Evolutionary conservation across 2,113 vertebrate genomes (phyloP).

Genomic region (Nycticebus coucang): DNA sequence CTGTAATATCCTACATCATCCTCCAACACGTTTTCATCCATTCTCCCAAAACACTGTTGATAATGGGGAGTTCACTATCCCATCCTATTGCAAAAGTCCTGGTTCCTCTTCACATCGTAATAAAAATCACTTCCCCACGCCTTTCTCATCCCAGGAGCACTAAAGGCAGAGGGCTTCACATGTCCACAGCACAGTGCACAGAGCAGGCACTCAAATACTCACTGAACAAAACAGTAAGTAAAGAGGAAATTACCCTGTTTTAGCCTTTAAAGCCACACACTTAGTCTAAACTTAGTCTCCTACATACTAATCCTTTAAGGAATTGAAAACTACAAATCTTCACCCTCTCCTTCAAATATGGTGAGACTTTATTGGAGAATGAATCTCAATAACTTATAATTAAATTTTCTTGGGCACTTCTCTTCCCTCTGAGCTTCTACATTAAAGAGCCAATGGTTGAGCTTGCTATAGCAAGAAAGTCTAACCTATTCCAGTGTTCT

Average conservation of each 20-base stretch:
- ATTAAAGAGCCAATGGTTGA: background rate
- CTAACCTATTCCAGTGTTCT: too few species aligned
- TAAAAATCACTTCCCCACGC: background rate
- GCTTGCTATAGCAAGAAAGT: too few species aligned
- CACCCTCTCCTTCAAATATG: background rate
- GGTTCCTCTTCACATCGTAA: background rate
- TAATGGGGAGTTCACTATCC: background rate
- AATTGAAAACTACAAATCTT: background rate
- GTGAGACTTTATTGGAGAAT: background rate
- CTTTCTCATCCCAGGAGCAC: background rate
- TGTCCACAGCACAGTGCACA: background rate
- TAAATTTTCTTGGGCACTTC: background rate
- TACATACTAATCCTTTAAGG: background rate
- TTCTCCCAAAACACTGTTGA: background rate
- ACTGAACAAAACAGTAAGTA: background rate
- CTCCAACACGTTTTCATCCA: background rate
- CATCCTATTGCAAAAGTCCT: background rate
- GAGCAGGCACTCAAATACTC: background rate
- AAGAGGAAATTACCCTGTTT: background rate
- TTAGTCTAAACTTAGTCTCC: constrained; percentile 5
- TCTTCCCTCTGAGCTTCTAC: background rate
- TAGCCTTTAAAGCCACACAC: background rate
- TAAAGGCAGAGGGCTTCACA: background rate
- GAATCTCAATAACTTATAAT: background rate
- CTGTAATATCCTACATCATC: background rate